Conservation (phyloP, 2,113 vertebrate genomes). For the Rana temporaria region DNA sequence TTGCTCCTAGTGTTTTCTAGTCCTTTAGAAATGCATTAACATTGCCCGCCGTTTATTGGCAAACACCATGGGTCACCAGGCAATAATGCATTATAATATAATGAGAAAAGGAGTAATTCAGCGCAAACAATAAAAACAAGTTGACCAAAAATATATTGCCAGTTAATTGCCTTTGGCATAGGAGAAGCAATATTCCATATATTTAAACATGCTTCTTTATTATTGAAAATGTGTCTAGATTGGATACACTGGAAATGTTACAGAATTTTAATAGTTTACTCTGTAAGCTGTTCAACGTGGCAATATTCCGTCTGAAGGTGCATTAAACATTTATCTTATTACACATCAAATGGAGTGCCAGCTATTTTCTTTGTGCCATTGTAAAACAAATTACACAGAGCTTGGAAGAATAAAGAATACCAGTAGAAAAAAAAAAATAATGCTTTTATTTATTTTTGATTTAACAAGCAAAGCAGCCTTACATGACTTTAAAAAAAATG, state of each 20-base stretch:
- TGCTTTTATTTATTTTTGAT: background rate
- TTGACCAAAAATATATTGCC: conserved; percentile 39
- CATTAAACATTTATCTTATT: conserved; percentile 53
- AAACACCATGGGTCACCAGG: conserved; percentile 32
- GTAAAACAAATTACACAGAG: conserved; percentile 38
- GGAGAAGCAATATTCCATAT: conserved; percentile 33
- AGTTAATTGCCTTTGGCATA: conserved; percentile 41
- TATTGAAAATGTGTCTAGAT: conserved; percentile 36
- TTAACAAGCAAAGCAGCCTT: background rate
- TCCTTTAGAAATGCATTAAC: conserved; percentile 6
- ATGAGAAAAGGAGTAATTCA: conserved; percentile 46
- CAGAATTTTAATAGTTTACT: conserved; percentile 30
- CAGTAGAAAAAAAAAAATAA: background rate
- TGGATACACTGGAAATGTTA: conserved; percentile 37
- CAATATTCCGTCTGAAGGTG: conserved; percentile 42
- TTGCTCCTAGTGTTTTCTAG: background rate
- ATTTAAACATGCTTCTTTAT: conserved; percentile 23
- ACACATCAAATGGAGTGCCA: conserved; percentile 30
- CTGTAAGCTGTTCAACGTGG: background rate
- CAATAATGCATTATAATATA: conserved; percentile 46
- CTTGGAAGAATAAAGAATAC: conserved; percentile 24
- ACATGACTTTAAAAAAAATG: background rate
- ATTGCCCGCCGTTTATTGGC: conserved; percentile 22
- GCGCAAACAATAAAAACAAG: conserved; percentile 40
- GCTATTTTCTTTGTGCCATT: conserved; percentile 34